Conservation (phyloP, 2,888 invertebrate species). For the Metacarcinus magister region DNA sequence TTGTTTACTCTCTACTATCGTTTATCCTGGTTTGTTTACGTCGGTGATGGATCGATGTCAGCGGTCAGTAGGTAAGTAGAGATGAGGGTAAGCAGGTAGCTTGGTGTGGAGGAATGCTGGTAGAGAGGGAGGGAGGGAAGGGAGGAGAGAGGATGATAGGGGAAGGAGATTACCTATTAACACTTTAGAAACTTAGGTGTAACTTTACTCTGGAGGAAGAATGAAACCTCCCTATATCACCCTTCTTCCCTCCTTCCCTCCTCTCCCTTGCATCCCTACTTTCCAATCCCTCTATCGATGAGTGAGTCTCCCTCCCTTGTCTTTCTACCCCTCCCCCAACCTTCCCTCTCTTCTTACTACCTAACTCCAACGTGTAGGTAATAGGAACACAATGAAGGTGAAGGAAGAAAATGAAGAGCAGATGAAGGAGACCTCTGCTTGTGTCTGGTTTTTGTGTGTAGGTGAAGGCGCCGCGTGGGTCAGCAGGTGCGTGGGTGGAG, state of each 20-base stretch:
- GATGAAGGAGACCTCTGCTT: constrained; percentile 28
- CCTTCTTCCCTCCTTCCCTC: background rate
- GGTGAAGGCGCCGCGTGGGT: background rate
- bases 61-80: background rate
- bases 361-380: background rate
- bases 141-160: background rate
- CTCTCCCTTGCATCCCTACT: background rate
- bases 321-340: constrained; percentile 3
- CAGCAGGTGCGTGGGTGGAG: background rate
- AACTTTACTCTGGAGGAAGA: constrained; percentile 19
- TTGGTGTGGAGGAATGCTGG: background rate
- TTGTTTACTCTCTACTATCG: background rate
- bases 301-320: background rate
- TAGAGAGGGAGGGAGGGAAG: background rate
- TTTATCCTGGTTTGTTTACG: background rate
- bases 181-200: background rate
- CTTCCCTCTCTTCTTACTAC: background rate
- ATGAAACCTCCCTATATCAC: background rate
- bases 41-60: background rate
- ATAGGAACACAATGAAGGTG: background rate
- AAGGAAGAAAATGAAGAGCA: background rate
- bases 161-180: background rate
- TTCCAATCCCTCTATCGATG: constrained; percentile 28
- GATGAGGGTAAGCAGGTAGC: constrained; percentile 6
- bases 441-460: background rate